phyloP scores from a whole-genome alignment of 2,797 vertebrate species.

The Pristis pectinata region DNA sequence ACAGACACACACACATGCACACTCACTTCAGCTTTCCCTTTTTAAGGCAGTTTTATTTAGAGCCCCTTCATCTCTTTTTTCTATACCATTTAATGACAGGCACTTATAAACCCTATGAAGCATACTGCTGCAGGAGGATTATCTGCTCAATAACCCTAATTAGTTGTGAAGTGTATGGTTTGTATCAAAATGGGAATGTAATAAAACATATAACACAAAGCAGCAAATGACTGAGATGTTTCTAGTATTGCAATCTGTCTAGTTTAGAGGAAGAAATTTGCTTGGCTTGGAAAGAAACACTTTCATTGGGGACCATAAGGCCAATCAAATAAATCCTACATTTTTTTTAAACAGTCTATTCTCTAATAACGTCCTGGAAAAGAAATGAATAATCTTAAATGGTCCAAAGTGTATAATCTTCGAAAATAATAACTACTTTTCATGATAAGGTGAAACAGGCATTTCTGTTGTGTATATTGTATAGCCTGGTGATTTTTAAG shows the following conservation, averaged over 20 bases:
- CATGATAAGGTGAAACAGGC: not conserved
- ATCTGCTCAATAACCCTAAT: not conserved
- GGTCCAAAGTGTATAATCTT: not conserved
- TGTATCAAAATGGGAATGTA: not conserved
- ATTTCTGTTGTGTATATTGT: not conserved
- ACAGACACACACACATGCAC: no score
- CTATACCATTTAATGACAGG: no score
- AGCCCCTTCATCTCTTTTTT: not conserved
- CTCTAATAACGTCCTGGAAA: not conserved
- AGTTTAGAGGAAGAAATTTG: not conserved
- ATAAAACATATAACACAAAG: not conserved
- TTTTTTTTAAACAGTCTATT: no score
- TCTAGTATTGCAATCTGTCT: not conserved
- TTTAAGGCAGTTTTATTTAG: not conserved
- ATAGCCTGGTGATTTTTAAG: not conserved
- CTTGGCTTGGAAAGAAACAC: not conserved
- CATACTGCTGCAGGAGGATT: not conserved
- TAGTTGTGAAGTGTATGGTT: not conserved
- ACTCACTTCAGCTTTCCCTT: not conserved
- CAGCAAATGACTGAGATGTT: not conserved
- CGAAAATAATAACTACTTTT: not conserved
- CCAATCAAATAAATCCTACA: no score
- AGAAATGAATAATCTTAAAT: not conserved
- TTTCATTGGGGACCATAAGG: not conserved
- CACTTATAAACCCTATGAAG: constrained; percentile 2